These are phyloP conservation scores for Nicator chloris DNA, from an alignment of 2,113 vertebrate species.

Conservation along the genomic window DNA sequence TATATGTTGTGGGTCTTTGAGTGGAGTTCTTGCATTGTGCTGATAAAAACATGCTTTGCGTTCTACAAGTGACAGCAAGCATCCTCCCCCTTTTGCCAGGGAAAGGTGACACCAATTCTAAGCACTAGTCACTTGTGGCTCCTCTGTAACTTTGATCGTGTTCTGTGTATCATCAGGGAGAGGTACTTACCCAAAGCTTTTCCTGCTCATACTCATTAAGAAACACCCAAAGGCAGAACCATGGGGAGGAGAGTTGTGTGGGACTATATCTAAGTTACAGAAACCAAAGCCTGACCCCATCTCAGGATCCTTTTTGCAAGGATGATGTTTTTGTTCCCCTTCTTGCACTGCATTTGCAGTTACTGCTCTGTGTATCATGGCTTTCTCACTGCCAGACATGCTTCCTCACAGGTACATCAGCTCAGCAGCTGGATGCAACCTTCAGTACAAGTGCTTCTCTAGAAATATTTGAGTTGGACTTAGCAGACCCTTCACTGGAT, in stretches of 20 bases:
- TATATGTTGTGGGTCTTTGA: accelerated
- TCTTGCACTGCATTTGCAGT: not conserved
- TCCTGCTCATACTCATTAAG: not conserved
- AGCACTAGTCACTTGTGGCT: not conserved
- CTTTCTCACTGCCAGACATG: not conserved
- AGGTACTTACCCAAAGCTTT: not conserved
- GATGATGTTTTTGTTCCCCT: not conserved
- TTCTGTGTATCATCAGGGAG: not conserved
- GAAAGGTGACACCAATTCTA: not conserved
- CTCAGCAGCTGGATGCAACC: conserved; percentile 94
- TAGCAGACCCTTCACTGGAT: conserved; percentile 85
- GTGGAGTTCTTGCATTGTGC: not conserved
- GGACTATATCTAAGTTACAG: not conserved
- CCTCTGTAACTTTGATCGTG: accelerated
- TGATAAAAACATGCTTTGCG: accelerated
- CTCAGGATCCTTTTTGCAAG: not conserved
- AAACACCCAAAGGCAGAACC: not conserved
- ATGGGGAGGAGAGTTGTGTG: not conserved
- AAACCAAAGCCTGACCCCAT: not conserved
- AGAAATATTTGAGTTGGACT: conserved; percentile 93
- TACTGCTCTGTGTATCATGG: not conserved
- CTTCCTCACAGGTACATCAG: conserved; percentile 86
- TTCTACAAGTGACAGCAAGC: not conserved
- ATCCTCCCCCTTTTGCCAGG: not conserved
- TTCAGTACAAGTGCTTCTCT: conserved; percentile 94